These are phyloP conservation scores for Philereme transversata DNA, from an alignment of 2,888 invertebrate species.

Conservation along the genomic window DNA sequence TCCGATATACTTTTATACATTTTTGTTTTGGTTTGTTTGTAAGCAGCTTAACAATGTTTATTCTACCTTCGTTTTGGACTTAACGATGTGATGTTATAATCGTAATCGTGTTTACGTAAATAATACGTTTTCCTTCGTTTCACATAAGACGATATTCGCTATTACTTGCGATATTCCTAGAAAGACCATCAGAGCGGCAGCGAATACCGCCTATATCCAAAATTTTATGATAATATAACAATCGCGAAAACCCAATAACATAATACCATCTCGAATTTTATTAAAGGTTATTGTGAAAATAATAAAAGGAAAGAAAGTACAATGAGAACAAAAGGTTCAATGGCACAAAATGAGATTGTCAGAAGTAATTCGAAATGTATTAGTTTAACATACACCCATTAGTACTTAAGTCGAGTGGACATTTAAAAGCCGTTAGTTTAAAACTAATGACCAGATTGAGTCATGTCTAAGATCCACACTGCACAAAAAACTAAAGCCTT, in stretches of 20 bases:
- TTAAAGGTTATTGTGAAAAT: too few species aligned
- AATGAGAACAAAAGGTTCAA: conserved; percentile 28
- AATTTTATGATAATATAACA: too few species aligned
- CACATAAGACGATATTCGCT: too few species aligned
- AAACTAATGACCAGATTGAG: background rate
- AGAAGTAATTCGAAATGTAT: conserved; percentile 27
- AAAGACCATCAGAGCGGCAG: too few species aligned
- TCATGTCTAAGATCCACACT: too few species aligned
- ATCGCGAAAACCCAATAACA: too few species aligned
- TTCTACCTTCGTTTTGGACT: conserved; percentile 17
- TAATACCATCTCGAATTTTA: too few species aligned
- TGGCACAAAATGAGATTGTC: conserved; percentile 14
- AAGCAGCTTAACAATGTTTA: conserved; percentile 30
- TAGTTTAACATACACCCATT: conserved; percentile 22
- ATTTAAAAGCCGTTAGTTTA: conserved; percentile 21
- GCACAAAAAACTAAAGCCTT: too few species aligned
- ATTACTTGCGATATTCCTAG: too few species aligned
- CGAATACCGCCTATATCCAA: too few species aligned
- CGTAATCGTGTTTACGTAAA: conserved; percentile 11
- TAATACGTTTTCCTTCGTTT: background rate
- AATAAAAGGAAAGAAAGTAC: background rate
- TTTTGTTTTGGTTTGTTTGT: conserved; percentile 25
- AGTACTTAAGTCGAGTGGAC: conserved; percentile 6
- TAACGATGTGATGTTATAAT: conserved; percentile 22
- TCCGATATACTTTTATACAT: conserved; percentile 34